These are phyloP conservation scores for Drosophila takahashii DNA, from an alignment of 1,140 invertebrate species.

Conservation along the genomic window DNA sequence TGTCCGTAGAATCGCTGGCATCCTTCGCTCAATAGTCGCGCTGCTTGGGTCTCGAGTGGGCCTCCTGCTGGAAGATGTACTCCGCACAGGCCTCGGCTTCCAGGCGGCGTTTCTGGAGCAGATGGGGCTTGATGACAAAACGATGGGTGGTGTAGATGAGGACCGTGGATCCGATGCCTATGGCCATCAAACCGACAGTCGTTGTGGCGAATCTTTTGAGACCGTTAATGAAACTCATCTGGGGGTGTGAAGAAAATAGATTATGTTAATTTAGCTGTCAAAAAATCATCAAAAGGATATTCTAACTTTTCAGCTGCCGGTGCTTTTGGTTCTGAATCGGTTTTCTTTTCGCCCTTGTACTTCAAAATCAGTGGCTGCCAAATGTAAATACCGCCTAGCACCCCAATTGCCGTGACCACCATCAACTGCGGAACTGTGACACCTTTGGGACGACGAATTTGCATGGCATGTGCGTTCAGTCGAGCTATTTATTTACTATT, in stretches of 20 bases:
- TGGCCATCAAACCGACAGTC: constrained; percentile 79
- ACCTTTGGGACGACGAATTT: constrained; percentile 83
- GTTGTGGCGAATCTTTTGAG: constrained; percentile 69
- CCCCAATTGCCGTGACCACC: constrained; percentile 81
- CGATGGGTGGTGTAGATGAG: constrained; percentile 62
- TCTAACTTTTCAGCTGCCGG: constrained; percentile 49
- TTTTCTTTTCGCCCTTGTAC: constrained; percentile 62
- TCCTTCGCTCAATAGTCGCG: constrained; percentile 4
- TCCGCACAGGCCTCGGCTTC: constrained; percentile 77
- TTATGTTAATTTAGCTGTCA: not conserved
- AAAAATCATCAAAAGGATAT: not conserved
- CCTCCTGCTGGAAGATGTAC: constrained; percentile 78
- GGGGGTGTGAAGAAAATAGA: constrained; percentile 44
- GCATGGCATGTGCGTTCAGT: constrained; percentile 60
- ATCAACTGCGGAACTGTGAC: constrained; percentile 82
- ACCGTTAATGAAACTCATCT: constrained; percentile 84
- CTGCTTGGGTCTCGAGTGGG: constrained; percentile 12
- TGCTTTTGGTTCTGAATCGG: constrained; percentile 17
- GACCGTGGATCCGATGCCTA: constrained; percentile 74
- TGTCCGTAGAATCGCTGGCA: constrained; percentile 11
- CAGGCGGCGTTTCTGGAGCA: constrained; percentile 56
- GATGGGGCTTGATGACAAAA: constrained; percentile 63
- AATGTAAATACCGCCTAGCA: constrained; percentile 83
- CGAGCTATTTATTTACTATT: constrained; percentile 9
- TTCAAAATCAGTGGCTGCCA: constrained; percentile 81